These are phyloP conservation scores for Bothrops jararaca DNA, from an alignment of 2,113 vertebrate genomes.

Conservation along the genomic window DNA sequence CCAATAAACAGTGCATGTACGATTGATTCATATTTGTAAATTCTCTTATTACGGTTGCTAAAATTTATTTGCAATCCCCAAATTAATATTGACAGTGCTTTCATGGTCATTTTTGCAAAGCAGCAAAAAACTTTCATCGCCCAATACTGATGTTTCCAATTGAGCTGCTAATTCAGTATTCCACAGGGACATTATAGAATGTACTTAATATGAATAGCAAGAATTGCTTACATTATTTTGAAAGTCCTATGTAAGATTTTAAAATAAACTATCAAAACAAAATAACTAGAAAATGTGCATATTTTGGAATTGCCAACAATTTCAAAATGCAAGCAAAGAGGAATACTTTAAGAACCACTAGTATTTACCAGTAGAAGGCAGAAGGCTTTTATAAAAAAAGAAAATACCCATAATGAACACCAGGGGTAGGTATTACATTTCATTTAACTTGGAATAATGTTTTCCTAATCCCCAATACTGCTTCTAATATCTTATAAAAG, in stretches of 20 bases:
- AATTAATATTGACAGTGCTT: not conserved
- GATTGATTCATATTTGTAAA: not conserved
- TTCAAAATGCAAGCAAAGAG: not conserved
- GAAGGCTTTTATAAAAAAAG: not conserved
- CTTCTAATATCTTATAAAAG: not conserved
- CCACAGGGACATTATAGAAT: not conserved
- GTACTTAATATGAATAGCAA: not conserved
- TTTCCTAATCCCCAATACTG: not conserved
- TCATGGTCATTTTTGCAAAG: not conserved
- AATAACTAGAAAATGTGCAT: not conserved
- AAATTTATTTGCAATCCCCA: not conserved
- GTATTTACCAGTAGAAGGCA: too few species aligned
- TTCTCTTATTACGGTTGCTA: not conserved
- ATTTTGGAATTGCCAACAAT: not conserved
- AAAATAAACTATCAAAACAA: not conserved
- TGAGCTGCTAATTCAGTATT: not conserved
- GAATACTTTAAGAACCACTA: not conserved
- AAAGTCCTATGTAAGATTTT: not conserved
- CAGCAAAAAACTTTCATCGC: not conserved
- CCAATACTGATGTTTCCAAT: not conserved
- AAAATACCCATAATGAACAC: not conserved
- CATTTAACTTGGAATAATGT: not conserved
- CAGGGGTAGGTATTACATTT: slow-evolving; percentile 19
- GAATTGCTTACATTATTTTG: not conserved
- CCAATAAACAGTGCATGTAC: not conserved